Base-by-base conservation (phyloP, 1,140 invertebrate genomes). In the Drosophila repleta region DNA sequence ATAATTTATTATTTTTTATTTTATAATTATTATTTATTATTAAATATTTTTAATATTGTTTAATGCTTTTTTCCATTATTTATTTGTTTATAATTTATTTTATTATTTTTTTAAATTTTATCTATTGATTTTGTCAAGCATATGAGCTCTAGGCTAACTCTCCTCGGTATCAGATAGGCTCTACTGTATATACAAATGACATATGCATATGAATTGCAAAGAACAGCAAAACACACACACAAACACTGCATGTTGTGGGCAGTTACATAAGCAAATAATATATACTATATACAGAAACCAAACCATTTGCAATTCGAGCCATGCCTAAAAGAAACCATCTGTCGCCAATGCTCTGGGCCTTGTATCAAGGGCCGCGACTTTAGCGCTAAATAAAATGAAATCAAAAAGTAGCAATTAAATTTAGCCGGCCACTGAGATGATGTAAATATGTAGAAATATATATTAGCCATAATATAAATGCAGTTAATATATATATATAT, bases 281-380 rank as follows among this genome's bases (percentile, higher is more conserved):
- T 35, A 46, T 13, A 43, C 39, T 43, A 35, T 11, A 24, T 29
- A 24, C 29, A 61, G 32, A 63, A 73, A 64, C 72, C 73, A 67
- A 80, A 80, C 76, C 73, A 72, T 65, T 65, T 75, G 56, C 76
- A 74, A 46, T 67, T 64, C 61, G 69, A 62, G 55, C 68, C 73
- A 80, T 85, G 89, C 84, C 90, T 91, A 91, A 91, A 90, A 91
- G 90, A 90, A 91, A 91, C 88, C 90, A 88, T 91, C 90, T 76
- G 80, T 84, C 75, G 82, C 73, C 88, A 91, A 74, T 74, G 90
- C 90, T 91, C 84, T 91, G 88, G 90, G 90, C 75, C 90, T 85
- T 71, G 90, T 90, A 71, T 90, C 88, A 80, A 72, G 69, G 71
- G 90, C 71, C 77, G 65, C 75, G 84, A 67, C 60, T 80, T 80